Base-by-base conservation (phyloP, 2,113 vertebrate species). In the Anseranas semipalmata region DNA sequence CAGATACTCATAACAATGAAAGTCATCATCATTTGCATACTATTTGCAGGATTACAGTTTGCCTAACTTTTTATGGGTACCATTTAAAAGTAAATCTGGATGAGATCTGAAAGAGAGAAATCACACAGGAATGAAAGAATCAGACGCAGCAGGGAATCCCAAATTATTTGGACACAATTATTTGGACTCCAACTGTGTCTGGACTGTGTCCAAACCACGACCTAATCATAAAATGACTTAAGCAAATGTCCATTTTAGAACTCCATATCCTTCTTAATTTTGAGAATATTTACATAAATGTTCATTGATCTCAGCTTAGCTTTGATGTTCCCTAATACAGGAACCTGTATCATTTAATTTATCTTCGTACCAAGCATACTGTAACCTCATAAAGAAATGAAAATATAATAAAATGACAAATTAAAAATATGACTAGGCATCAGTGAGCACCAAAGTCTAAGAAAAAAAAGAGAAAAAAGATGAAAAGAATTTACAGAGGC, bases 291-390 rank as follows among this genome's bases (percentile, higher is more conserved):
- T 37, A 37, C 22, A 72, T 22, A 88, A 83, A 90, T 41, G 59
- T 80, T 83, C 37, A 71, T 20, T 62, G 41, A 73, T 46, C 56
- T 86, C 5, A 8, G 35, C 18, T 71, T 43, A 73, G 22, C 62
- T 95, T 93, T 88, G 86, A 92, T 86, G 55, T 50, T 80, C 19
- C 50, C 84, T 86, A 77, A 80, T 71, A 81, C 10, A 76, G 41
- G 15, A 16, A 77, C 5, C 28, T 15, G 4, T 67, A 90, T 63
- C 3, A 80, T 55, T 35, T 77, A 16, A 77, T 78, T 91, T 87
- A 78, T 72, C 60, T 75, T 82, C 59, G 62, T 32, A 86, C 24
- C 37, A 90, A 53, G 50, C 45, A 70, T 17, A 45, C 14, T 6
- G 6, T 48, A 73, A 62, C 32, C 83, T 80, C 55, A 85, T 59